Percentiles rank a stretch among this genome's conserved stretches.
phyloP scores from a whole-genome alignment of 2,113 vertebrate genomes.

The Vanacampus margaritifer region DNA sequence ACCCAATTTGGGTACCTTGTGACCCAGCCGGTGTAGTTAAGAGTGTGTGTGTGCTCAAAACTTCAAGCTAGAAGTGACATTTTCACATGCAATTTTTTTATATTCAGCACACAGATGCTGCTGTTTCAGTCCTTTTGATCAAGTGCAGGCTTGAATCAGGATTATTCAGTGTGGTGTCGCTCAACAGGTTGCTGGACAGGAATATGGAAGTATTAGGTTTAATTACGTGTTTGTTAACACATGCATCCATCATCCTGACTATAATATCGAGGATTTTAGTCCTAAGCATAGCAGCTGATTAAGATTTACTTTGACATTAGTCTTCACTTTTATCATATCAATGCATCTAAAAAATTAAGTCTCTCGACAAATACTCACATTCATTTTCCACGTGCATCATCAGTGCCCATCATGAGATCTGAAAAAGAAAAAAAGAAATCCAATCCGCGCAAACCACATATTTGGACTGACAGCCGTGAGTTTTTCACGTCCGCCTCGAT shows the following conservation, averaged over 20 bases:
- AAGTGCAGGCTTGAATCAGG: constrained; percentile 10
- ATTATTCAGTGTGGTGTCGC: neutral
- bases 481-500: constrained; percentile 63
- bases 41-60: no score
- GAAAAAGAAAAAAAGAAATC: constrained; percentile 1
- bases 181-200: constrained; percentile 40
- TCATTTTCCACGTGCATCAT: constrained; percentile 2
- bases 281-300: neutral
- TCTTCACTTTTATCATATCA: neutral
- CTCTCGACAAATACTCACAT: constrained; percentile 25
- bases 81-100: no score
- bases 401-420: neutral
- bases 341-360: constrained; percentile 7
- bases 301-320: neutral
- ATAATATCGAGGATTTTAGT: neutral
- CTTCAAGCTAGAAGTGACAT: no score
- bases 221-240: neutral
- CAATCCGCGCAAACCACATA: constrained; percentile 21
- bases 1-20: no score
- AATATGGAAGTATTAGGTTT: neutral
- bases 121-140: no score
- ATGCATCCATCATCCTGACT: neutral
- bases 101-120: no score
- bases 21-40: no score
- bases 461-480: constrained; percentile 47